Conservation (phyloP, 2,888 invertebrate genomes). For the Ellobium chinense region DNA sequence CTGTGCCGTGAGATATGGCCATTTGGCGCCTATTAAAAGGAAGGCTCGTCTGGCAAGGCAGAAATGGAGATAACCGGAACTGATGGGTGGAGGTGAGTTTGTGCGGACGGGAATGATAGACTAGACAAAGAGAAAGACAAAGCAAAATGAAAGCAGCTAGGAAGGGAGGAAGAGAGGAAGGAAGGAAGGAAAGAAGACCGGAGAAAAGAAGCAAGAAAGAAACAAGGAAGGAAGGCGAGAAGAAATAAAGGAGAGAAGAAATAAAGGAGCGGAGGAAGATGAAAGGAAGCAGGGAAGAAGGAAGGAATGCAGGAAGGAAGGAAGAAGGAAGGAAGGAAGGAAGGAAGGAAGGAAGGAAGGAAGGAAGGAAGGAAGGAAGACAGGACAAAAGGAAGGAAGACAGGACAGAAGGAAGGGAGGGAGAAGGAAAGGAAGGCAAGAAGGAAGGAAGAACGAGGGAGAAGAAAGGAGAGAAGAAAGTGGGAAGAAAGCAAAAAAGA, state of each 20-base stretch:
- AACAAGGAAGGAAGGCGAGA: background rate
- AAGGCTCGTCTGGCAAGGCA: too few species aligned
- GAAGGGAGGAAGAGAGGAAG: too few species aligned
- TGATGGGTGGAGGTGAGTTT: background rate
- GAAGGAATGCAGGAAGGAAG: background rate
- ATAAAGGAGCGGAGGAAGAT: too few species aligned
- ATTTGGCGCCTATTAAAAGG: background rate
- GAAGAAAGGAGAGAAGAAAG: background rate
- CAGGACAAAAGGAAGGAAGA: background rate
- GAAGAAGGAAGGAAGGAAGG: conserved; percentile 10
- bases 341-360: background rate
- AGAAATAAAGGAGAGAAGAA: conserved; percentile 13
- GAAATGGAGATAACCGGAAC: too few species aligned
- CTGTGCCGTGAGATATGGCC: background rate
- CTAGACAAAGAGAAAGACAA: background rate
- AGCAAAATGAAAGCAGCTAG: too few species aligned
- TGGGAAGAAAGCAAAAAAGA: background rate
- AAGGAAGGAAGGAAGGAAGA: background rate
- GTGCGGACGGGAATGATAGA: background rate
- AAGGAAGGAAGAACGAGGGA: background rate
- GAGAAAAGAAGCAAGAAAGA: too few species aligned
- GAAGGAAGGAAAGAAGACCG: background rate
- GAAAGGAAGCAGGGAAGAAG: too few species aligned
- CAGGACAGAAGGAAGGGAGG: background rate
- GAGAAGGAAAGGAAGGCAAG: background rate